phyloP scores from a whole-genome alignment of 1,140 invertebrate genomes.

The Zeugodacus cucurbitae region DNA sequence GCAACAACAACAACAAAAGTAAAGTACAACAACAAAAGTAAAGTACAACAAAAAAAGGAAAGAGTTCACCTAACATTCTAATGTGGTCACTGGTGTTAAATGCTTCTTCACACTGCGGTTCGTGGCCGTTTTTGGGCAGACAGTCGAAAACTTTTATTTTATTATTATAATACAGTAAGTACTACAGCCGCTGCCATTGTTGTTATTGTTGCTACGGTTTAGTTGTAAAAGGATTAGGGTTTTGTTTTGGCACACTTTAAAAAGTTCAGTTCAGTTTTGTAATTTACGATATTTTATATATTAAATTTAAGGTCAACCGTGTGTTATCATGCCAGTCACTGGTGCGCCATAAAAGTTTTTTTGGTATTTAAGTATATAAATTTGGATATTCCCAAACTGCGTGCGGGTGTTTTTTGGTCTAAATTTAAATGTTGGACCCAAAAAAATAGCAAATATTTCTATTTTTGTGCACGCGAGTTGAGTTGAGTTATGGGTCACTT shows the following conservation, averaged over 20 bases:
- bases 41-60: too few relatives aligned
- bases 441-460: too few relatives aligned
- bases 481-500: too few relatives aligned
- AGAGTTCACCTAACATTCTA: slow-evolving; percentile 11
- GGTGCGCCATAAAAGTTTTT: not conserved
- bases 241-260: slow-evolving; percentile 14
- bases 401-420: too few relatives aligned
- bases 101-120: slow-evolving; percentile 5
- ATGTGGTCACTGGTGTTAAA: slow-evolving; percentile 36
- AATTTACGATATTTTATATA: not conserved
- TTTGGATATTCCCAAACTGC: too few relatives aligned
- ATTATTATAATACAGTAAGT: not conserved
- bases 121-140: not conserved
- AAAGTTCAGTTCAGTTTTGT: not conserved
- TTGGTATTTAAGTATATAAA: too few relatives aligned
- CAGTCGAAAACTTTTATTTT: slow-evolving; percentile 19
- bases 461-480: too few relatives aligned
- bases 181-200: not conserved
- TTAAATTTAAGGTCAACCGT: not conserved
- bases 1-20: not conserved
- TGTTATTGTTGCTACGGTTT: not conserved
- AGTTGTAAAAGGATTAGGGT: not conserved
- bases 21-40: not conserved
- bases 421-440: too few relatives aligned
- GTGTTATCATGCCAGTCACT: not conserved